These are phyloP conservation scores for Drosophila dunni DNA, from an alignment of 1,140 invertebrate genomes.

Conservation along the genomic window DNA sequence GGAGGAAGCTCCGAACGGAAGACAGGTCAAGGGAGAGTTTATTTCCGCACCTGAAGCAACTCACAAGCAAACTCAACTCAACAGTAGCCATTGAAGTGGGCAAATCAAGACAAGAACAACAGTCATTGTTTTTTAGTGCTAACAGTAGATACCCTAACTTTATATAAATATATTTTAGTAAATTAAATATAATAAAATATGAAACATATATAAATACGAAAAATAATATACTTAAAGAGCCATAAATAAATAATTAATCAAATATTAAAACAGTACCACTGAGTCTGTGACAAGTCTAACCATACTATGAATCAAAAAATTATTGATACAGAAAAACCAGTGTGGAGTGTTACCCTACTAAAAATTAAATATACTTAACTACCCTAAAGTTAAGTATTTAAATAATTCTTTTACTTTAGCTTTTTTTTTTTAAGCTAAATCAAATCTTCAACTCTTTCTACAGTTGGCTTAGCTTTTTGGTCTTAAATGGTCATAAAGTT, in stretches of 20 bases:
- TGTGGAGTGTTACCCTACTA: too few relatives aligned
- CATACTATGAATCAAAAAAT: too few relatives aligned
- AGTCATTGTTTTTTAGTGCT: not conserved
- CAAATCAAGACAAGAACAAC: conserved; percentile 9
- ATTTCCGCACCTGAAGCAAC: conserved; percentile 77
- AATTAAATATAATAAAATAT: not conserved
- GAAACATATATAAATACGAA: not conserved
- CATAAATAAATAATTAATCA: not conserved
- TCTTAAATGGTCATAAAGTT: not conserved
- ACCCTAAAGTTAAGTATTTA: too few relatives aligned
- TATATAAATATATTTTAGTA: not conserved
- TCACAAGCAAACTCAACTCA: conserved; percentile 39
- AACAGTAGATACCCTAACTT: conserved; percentile 4
- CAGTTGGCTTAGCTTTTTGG: not conserved
- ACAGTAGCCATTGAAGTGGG: conserved; percentile 31
- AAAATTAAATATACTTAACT: too few relatives aligned
- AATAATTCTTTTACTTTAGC: too few relatives aligned
- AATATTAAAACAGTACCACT: too few relatives aligned
- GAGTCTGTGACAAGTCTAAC: too few relatives aligned
- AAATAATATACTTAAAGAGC: not conserved
- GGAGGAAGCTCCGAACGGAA: conserved; percentile 52
- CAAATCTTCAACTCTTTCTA: too few relatives aligned
- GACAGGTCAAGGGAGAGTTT: conserved; percentile 76
- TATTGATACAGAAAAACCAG: too few relatives aligned
- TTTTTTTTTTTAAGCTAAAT: too few relatives aligned